These are phyloP conservation scores for Limnodromus scolopaceus DNA, from an alignment of 2,797 vertebrate genomes.

Conservation along the genomic window DNA sequence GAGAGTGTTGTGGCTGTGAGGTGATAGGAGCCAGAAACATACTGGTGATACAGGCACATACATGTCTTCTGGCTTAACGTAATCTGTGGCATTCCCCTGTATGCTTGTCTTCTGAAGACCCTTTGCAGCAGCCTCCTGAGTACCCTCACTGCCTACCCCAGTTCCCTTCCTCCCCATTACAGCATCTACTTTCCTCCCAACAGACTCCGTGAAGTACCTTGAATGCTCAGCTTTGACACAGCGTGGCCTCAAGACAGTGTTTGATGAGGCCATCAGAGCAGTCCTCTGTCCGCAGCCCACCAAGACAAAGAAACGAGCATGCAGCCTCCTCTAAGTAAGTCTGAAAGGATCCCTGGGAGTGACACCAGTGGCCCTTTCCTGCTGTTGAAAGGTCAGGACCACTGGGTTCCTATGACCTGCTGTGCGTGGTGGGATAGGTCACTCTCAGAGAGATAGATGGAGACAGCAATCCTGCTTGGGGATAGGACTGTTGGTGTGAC, in stretches of 20 bases:
- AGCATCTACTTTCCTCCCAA: not conserved
- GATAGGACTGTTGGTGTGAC: not conserved
- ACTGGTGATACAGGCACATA: not conserved
- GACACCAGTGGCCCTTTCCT: not conserved
- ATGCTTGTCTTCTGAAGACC: not conserved
- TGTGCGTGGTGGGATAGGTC: not conserved
- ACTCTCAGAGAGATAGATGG: not conserved
- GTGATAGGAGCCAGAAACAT: not conserved
- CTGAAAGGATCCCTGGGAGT: not conserved
- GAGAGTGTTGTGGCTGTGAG: not conserved
- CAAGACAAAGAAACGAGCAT: slow-evolving; percentile 83
- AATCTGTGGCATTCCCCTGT: not conserved
- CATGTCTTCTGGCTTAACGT: not conserved
- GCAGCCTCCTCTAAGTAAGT: slow-evolving; percentile 84
- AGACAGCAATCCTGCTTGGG: not conserved
- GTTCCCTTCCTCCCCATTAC: not conserved
- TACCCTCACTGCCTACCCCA: not conserved
- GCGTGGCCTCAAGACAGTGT: slow-evolving; percentile 92
- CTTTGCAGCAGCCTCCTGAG: not conserved
- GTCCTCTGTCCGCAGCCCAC: slow-evolving; percentile 91
- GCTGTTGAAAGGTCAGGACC: not conserved
- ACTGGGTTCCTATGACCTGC: not conserved
- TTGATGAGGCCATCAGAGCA: slow-evolving; percentile 91
- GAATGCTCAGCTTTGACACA: slow-evolving; percentile 93
- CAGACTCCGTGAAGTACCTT: slow-evolving; percentile 91